These are phyloP conservation scores for Pomatorhinus ruficollis DNA, from an alignment of 2,113 vertebrate species.

Conservation along the genomic window DNA sequence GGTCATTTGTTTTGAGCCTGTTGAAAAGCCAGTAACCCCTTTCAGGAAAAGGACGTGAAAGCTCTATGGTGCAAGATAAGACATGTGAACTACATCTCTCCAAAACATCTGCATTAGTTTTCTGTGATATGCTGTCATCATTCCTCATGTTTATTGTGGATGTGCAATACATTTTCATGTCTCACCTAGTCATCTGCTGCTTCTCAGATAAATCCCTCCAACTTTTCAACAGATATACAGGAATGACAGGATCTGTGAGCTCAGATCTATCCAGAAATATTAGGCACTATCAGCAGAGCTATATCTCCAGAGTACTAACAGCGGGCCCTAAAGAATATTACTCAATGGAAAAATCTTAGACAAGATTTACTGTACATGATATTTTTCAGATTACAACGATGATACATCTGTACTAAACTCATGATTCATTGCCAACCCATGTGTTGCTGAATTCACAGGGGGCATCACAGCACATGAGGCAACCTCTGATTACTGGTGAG, in stretches of 20 bases:
- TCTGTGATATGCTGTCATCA: conserved; percentile 22
- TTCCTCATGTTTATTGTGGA: conserved; percentile 39
- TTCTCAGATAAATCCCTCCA: conserved; percentile 49
- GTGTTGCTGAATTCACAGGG: conserved; percentile 20
- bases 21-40: conserved; percentile 32
- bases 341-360: conserved; percentile 28
- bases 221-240: conserved; percentile 45
- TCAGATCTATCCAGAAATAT: conserved; percentile 40
- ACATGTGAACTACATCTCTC: conserved; percentile 33
- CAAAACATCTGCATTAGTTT: conserved; percentile 58
- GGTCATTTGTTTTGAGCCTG: conserved; percentile 42
- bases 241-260: conserved; percentile 42
- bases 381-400: conserved; percentile 52
- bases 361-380: conserved; percentile 38
- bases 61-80: not conserved
- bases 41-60: not conserved
- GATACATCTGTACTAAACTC: conserved; percentile 52
- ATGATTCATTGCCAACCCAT: not conserved
- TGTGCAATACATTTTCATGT: conserved; percentile 49
- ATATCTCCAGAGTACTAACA: conserved; percentile 33
- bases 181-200: conserved; percentile 38
- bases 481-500: not conserved
- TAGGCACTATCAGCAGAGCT: conserved; percentile 31
- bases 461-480: not conserved
- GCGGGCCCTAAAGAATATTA: conserved; percentile 13